phyloP scores from a whole-genome alignment of 1,140 invertebrate genomes.

The Epicauta chinensis region DNA sequence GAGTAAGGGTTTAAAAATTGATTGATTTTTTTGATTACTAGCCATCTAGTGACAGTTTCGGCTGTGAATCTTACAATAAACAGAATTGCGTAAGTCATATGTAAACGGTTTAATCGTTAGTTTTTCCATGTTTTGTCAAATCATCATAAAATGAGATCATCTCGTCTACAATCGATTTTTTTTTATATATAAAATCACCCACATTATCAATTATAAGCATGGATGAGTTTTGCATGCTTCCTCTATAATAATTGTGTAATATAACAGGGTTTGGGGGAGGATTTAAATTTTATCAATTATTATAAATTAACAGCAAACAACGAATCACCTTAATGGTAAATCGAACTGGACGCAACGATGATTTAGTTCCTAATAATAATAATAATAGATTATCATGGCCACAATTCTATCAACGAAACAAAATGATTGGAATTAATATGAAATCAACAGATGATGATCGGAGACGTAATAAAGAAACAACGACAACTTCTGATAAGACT shows the following conservation, averaged over 20 bases:
- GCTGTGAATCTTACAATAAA: slow-evolving; percentile 83
- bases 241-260: too few relatives aligned
- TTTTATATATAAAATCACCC: too few relatives aligned
- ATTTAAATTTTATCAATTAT: too few relatives aligned
- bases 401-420: slow-evolving; percentile 38
- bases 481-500: slow-evolving; percentile 26
- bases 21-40: slow-evolving; percentile 50
- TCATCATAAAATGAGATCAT: too few relatives aligned
- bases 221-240: too few relatives aligned
- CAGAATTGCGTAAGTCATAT: slow-evolving; percentile 77
- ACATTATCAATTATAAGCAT: too few relatives aligned
- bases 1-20: not conserved
- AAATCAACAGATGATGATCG: slow-evolving; percentile 24
- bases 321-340: slow-evolving; percentile 34
- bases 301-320: slow-evolving; percentile 39
- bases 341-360: slow-evolving; percentile 27
- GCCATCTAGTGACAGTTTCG: slow-evolving; percentile 84
- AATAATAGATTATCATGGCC: slow-evolving; percentile 40
- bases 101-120: slow-evolving; percentile 20
- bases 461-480: slow-evolving; percentile 31
- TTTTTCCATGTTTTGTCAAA: not conserved
- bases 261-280: too few relatives aligned
- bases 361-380: slow-evolving; percentile 27
- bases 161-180: too few relatives aligned
- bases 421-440: slow-evolving; percentile 5